phyloP scores from a whole-genome alignment of 2,888 invertebrate species.

The Hemaris fuciformis region DNA sequence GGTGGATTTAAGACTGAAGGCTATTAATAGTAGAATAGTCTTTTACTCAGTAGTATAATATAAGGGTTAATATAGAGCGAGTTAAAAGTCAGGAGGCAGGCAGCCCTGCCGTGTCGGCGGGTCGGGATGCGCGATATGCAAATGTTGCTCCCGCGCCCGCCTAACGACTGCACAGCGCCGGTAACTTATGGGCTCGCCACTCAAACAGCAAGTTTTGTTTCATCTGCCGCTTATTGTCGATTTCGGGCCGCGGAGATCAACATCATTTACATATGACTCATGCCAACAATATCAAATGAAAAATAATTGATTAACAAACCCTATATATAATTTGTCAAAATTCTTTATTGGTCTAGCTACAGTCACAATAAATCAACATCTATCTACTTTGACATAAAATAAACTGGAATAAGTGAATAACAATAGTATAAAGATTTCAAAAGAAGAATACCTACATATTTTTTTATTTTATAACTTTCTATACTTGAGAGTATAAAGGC shows the following conservation, averaged over 20 bases:
- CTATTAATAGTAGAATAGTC: neutral
- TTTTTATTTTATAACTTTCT: no score
- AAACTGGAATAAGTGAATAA: no score
- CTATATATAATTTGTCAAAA: no score
- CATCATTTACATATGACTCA: neutral
- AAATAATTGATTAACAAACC: no score
- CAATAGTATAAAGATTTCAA: no score
- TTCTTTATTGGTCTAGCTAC: no score
- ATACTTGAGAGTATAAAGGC: no score
- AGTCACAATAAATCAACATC: no score
- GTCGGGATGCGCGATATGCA: constrained; percentile 59
- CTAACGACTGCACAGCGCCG: constrained; percentile 38
- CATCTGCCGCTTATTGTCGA: constrained; percentile 48
- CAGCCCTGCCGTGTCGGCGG: constrained; percentile 23
- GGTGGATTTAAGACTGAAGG: no score
- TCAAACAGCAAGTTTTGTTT: constrained; percentile 37
- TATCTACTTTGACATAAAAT: no score
- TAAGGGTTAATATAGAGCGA: neutral
- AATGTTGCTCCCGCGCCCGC: constrained; percentile 39
- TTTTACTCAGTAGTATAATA: neutral
- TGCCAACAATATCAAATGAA: neutral
- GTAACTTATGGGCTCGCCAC: constrained; percentile 61
- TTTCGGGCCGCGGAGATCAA: constrained; percentile 37
- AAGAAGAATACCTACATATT: no score
- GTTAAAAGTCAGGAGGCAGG: neutral